Conservation (phyloP, 2,797 vertebrate genomes). For the Peromyscus aztecus region DNA sequence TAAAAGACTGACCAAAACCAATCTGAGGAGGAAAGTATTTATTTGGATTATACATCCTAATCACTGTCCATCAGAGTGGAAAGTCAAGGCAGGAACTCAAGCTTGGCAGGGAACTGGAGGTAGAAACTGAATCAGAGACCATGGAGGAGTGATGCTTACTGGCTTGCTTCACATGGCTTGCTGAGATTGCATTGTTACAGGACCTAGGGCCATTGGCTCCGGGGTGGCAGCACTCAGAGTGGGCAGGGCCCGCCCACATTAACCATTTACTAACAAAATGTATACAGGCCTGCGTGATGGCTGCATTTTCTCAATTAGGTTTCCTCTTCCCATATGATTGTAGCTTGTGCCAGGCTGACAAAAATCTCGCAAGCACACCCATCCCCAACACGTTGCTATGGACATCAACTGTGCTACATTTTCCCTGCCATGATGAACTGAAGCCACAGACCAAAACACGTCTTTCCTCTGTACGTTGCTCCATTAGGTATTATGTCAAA, state of each 20-base stretch:
- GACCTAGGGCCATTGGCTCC: neutral
- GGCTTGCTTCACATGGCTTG: neutral
- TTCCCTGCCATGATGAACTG: too few relatives aligned
- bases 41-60: neutral
- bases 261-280: neutral
- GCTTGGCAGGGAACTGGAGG: neutral
- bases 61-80: neutral
- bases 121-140: too few relatives aligned
- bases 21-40: neutral
- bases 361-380: neutral
- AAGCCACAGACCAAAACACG: neutral
- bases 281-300: neutral
- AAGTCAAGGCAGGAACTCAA: neutral
- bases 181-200: too few relatives aligned
- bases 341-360: neutral
- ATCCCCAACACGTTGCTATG: too few relatives aligned
- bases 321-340: neutral
- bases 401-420: neutral
- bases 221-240: neutral
- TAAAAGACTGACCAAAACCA: neutral
- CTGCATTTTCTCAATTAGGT: neutral
- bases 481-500: neutral
- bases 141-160: neutral
- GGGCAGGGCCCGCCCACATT: neutral
- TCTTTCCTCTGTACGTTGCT: neutral